A percentile compares a stretch with the other conserved stretches of the same genome.
These are phyloP conservation scores for Eufriesea mexicana DNA, from an alignment of 1,140 invertebrate genomes.

Conservation along the genomic window DNA sequence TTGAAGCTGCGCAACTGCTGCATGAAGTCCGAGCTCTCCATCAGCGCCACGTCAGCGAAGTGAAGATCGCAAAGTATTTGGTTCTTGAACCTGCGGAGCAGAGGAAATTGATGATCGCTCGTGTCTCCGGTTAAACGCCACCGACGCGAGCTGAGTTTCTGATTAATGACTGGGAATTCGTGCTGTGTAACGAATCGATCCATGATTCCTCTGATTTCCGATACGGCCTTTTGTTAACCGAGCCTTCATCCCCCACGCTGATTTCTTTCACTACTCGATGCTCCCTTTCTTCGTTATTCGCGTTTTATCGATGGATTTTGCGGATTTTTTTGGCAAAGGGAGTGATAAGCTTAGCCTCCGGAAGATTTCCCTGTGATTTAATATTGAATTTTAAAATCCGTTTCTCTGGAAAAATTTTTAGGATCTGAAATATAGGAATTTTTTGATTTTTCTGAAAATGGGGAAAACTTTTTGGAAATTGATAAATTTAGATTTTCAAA, in stretches of 20 bases:
- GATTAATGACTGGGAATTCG: neutral
- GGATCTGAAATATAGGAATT: too few species aligned
- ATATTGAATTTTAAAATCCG: too few species aligned
- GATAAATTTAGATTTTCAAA: too few species aligned
- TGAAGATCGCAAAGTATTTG: conserved; percentile 95
- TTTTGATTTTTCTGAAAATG: too few species aligned
- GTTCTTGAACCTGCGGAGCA: conserved; percentile 86
- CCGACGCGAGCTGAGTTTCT: neutral
- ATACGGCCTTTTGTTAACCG: neutral
- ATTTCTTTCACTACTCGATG: neutral
- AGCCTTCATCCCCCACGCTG: neutral
- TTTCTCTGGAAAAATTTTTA: too few species aligned
- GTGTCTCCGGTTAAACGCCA: neutral
- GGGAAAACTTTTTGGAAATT: too few species aligned
- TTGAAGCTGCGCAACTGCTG: conserved; percentile 97
- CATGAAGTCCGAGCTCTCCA: conserved; percentile 98
- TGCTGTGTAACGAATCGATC: neutral
- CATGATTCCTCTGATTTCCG: neutral
- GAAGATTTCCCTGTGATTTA: too few species aligned
- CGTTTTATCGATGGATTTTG: too few species aligned
- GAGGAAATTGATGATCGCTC: conserved; percentile 1
- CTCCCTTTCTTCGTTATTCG: neutral
- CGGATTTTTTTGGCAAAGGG: too few species aligned
- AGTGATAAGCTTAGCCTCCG: too few species aligned
- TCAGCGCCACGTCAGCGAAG: conserved; percentile 96